Evolutionary conservation across 1,140 invertebrate species (phyloP).

Genomic region (Cotesia glomerata): DNA sequence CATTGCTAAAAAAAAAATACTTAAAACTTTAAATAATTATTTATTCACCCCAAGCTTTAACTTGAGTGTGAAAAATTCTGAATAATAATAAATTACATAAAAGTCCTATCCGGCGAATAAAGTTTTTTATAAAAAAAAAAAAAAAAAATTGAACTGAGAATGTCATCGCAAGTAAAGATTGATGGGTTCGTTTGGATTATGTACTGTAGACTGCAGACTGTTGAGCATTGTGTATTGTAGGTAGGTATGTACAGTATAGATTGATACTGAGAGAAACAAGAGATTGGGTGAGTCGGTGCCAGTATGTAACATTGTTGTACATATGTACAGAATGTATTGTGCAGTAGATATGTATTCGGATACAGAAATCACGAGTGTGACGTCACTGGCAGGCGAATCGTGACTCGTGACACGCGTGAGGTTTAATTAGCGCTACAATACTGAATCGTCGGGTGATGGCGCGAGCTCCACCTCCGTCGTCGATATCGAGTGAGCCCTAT

Average conservation of each 20-base stretch:
- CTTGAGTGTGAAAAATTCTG: background rate
- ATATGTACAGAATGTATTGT: too few relatives aligned
- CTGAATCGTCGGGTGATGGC: constrained; percentile 40
- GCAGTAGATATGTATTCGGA: background rate
- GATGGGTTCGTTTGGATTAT: background rate
- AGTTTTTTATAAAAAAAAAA: too few relatives aligned
- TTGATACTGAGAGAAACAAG: too few relatives aligned
- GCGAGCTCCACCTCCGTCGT: constrained; percentile 1
- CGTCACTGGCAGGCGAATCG: constrained; percentile 42
- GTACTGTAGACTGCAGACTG: background rate
- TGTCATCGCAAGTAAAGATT: background rate
- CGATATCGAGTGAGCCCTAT: background rate
- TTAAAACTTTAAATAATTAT: too few relatives aligned
- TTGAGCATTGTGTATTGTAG: background rate
- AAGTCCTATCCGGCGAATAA: background rate
- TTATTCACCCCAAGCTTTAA: too few relatives aligned
- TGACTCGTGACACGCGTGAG: constrained; percentile 54
- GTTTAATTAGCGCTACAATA: constrained; percentile 60
- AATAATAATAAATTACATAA: constrained; percentile 53
- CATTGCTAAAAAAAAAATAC: too few relatives aligned
- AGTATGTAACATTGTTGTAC: too few relatives aligned
- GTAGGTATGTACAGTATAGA: constrained; percentile 19
- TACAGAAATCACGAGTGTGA: constrained; percentile 51
- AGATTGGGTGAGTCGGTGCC: background rate
- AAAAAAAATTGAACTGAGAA: too few relatives aligned